Base-by-base conservation (phyloP, 2,113 vertebrate species). In the Ibidorhyncha struthersii region DNA sequence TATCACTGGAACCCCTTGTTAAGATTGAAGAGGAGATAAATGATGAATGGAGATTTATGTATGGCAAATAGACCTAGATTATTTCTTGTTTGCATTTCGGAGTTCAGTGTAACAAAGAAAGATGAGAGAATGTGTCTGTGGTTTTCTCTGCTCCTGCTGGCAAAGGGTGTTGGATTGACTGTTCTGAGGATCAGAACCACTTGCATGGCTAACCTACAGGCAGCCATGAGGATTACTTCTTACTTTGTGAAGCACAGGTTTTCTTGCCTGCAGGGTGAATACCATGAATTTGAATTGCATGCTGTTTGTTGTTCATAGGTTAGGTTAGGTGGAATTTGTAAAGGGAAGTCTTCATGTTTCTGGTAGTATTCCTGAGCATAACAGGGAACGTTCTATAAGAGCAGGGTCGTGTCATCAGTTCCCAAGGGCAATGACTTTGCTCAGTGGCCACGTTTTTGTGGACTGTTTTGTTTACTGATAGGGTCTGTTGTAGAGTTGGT, bases 341-440 rank as follows among this genome's bases (percentile, higher is more conserved):
- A 65, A 30, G 5, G 14, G 16, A 59, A 21, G 4, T 45, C 19
- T 67, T 66, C 45, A 30, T 79, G 22, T 22, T 78, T 29, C 40
- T 3, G 1, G 4, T 30, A 19, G 13, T 3, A 5, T 21, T 58
- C 7, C 53, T 80, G 78, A 50, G 25, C 25, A 1, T 3, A 19
- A 7, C n/a, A 55, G n/a, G 29, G 29, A 29, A 7, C 6, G 25
- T 45, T 77, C 66, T 23, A 0, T 5, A 40, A 26, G 43, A 65
- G 62, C 50, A 41, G 45, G 40, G 40, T 41, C 41, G 27, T 50
- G n/a, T 49, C 41, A 3, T 56, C 26, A 2, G 23, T 45, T 62
- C 56, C 43, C 69, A 29, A 50, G 49, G 45, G 29, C 36, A 26
- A 10, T 8, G 20, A 27, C 49, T 25, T 25, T 38, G 25, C 25